phyloP scores from a whole-genome alignment of 2,113 vertebrate genomes.

The Aix galericulata region DNA sequence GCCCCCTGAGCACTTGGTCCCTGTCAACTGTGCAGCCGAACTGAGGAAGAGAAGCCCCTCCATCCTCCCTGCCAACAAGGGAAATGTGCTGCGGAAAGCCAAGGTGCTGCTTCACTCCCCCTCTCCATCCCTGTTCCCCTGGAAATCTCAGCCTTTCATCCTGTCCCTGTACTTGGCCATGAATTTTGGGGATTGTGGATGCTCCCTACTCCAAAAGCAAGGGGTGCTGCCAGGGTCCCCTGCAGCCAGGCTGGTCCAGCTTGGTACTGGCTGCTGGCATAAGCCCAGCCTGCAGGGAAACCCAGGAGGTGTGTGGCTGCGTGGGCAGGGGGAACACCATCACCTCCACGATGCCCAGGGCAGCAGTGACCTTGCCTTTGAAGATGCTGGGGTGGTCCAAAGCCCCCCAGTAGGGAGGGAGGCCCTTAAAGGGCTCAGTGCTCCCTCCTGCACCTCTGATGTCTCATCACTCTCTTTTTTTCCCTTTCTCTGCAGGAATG shows the following conservation, averaged over 20 bases:
- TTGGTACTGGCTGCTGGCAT: background rate
- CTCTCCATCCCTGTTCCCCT: fast-evolving
- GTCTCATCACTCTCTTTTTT: background rate
- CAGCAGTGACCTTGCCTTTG: background rate
- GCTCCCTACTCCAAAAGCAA: background rate
- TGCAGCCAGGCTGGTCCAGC: background rate
- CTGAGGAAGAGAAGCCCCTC: conserved; percentile 88
- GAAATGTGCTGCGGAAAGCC: conserved; percentile 93
- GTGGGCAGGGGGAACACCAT: background rate
- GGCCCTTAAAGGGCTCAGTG: background rate
- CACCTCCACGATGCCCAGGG: fast-evolving
- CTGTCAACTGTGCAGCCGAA: conserved; percentile 91
- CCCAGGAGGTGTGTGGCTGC: background rate
- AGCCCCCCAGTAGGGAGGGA: background rate
- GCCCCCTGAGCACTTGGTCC: conserved; percentile 80
- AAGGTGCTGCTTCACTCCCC: conserved; percentile 78
- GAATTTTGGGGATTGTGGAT: background rate
- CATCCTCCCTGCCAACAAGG: conserved; percentile 84
- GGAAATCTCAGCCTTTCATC: background rate
- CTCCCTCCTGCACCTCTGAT: fast-evolving
- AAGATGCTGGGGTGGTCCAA: background rate
- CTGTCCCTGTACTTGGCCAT: background rate
- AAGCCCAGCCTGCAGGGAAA: background rate
- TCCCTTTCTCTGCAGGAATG: conserved; percentile 85
- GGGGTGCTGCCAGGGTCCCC: background rate